Conservation (phyloP, 2,888 invertebrate species). For the Bruchidius siliquastri region DNA sequence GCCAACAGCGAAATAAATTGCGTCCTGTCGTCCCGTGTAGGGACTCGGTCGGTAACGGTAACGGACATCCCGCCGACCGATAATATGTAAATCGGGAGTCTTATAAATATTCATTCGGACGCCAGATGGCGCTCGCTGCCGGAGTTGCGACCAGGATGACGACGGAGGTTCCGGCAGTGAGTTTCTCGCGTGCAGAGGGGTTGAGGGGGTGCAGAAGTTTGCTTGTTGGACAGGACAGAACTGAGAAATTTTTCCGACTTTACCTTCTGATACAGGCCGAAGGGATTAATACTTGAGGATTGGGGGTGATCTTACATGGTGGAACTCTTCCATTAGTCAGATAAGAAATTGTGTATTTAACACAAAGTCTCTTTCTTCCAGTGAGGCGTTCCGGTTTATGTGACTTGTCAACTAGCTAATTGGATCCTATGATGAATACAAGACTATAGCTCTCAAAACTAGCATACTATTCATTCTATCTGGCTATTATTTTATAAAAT, state of each 20-base stretch:
- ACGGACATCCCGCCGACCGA: slow-evolving; percentile 28
- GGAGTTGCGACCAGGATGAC: slow-evolving; percentile 43
- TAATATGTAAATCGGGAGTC: slow-evolving; percentile 40
- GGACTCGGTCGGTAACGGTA: slow-evolving; percentile 27
- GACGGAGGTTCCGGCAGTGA: slow-evolving; percentile 40
- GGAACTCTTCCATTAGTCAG: too few species aligned
- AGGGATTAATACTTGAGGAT: too few species aligned
- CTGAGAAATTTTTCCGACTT: background rate
- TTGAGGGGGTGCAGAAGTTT: background rate
- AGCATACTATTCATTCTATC: too few species aligned
- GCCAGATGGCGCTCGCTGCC: slow-evolving; percentile 40
- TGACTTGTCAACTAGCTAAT: too few species aligned
- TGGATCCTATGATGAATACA: too few species aligned
- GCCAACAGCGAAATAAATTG: slow-evolving; percentile 5
- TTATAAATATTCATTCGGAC: slow-evolving; percentile 42
- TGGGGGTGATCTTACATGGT: too few species aligned
- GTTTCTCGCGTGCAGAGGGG: slow-evolving; percentile 26
- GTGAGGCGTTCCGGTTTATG: too few species aligned
- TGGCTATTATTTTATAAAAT: too few species aligned
- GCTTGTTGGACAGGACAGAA: slow-evolving; percentile 3
- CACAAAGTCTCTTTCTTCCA: too few species aligned
- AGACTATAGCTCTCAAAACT: too few species aligned
- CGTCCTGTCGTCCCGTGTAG: background rate
- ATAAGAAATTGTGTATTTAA: too few species aligned
- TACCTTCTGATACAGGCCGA: too few species aligned